Conservation (phyloP, 1,140 invertebrate genomes). For the Pissodes strobi region DNA sequence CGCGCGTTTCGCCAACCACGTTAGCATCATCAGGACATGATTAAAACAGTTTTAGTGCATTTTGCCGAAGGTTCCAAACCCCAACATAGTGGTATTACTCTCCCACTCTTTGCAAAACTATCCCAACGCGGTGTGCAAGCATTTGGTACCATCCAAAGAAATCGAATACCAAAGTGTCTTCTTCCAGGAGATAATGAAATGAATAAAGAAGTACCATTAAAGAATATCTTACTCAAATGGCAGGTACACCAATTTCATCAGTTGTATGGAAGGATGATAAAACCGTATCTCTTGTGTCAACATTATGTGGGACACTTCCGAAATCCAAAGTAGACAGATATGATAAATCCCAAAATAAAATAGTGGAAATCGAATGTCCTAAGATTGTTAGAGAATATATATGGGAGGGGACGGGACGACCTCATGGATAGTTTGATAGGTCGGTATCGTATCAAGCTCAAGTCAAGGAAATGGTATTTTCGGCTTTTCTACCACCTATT, state of each 20-base stretch:
- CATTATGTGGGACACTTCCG: constrained; percentile 11
- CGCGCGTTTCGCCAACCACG: too few species aligned
- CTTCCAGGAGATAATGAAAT: constrained; percentile 31
- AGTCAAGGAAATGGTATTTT: constrained; percentile 55
- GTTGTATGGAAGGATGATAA: too few species aligned
- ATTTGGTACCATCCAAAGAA: constrained; percentile 36
- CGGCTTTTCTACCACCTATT: constrained; percentile 57
- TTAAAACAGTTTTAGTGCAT: too few species aligned
- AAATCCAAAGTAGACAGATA: constrained; percentile 14
- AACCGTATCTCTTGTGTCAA: too few species aligned
- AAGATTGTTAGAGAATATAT: constrained; percentile 24
- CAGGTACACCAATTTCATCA: constrained; percentile 9
- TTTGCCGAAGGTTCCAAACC: too few species aligned
- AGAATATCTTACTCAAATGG: too few species aligned
- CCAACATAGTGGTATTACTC: too few species aligned
- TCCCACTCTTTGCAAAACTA: too few species aligned
- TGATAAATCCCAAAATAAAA: constrained; percentile 23
- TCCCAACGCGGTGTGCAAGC: too few species aligned
- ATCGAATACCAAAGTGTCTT: constrained; percentile 35
- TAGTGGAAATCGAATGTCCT: too few species aligned
- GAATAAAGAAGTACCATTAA: too few species aligned
- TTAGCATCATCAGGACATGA: too few species aligned
- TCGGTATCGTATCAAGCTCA: constrained; percentile 54
- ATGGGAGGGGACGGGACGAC: constrained; percentile 56
- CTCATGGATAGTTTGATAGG: constrained; percentile 55